Conservation (phyloP, 2,888 invertebrate species). For the Hoplodrina blanda region DNA sequence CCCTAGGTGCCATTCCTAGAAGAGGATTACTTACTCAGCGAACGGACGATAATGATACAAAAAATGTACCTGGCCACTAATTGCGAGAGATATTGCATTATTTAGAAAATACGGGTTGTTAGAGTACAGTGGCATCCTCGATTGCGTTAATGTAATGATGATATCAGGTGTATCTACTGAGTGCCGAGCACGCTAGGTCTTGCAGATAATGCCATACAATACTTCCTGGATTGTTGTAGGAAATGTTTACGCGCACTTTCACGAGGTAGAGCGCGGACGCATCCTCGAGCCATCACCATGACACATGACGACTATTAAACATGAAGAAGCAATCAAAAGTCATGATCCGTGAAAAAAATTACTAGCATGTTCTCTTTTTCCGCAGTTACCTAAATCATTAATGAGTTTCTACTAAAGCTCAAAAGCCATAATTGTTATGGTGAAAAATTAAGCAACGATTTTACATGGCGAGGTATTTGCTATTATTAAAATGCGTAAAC, state of each 20-base stretch:
- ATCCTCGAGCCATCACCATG: conserved; percentile 58
- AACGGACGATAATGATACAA: conserved; percentile 40
- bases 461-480: neutral
- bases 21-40: conserved; percentile 19
- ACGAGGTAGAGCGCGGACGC: conserved; percentile 64
- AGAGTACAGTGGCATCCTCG: conserved; percentile 69
- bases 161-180: conserved; percentile 61
- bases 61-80: conserved; percentile 35
- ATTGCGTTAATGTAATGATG: conserved; percentile 76
- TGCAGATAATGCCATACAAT: conserved; percentile 70
- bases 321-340: conserved; percentile 38
- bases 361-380: conserved; percentile 26
- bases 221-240: conserved; percentile 77
- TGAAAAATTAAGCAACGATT: conserved; percentile 18
- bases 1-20: conserved; percentile 27
- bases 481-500: neutral
- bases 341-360: conserved; percentile 44
- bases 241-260: conserved; percentile 77
- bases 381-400: conserved; percentile 11
- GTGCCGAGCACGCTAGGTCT: conserved; percentile 70
- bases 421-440: conserved; percentile 8
- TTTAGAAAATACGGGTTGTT: conserved; percentile 59
- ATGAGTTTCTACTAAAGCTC: conserved; percentile 22
- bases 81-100: conserved; percentile 59
- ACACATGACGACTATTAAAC: conserved; percentile 49